Evolutionary conservation across 2,797 vertebrate genomes (phyloP).

Genomic region (Antrozous pallidus): DNA sequence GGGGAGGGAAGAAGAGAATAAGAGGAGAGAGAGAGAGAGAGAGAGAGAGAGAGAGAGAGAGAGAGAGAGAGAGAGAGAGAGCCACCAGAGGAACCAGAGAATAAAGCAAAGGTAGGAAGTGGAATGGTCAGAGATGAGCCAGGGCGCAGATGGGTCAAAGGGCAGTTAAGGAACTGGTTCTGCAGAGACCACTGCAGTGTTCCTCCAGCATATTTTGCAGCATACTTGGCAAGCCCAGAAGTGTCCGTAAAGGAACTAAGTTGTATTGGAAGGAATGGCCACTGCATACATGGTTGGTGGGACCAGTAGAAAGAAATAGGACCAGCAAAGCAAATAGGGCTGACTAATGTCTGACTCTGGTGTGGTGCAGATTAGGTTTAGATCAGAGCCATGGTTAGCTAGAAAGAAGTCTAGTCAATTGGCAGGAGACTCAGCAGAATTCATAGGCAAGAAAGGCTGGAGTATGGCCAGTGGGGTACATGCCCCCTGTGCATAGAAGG

Average conservation of each 20-base stretch:
- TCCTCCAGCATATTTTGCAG: not conserved
- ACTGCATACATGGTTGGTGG: not conserved
- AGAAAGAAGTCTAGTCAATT: not conserved
- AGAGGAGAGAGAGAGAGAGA: not conserved
- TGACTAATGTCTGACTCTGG: not conserved
- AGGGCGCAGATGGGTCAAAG: constrained; percentile 9
- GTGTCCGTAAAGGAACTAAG: constrained; percentile 46
- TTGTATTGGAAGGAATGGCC: not conserved
- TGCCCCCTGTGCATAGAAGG: not conserved
- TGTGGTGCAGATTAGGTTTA: not conserved
- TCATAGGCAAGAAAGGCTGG: not conserved
- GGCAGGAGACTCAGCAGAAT: not conserved
- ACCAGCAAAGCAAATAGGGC: not conserved
- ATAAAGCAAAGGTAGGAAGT: not conserved
- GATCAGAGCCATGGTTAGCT: not conserved
- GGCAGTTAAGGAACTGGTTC: not conserved
- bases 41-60: not conserved
- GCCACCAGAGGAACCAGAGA: not conserved
- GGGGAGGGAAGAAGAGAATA: not conserved
- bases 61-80: not conserved
- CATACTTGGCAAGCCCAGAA: constrained; percentile 20
- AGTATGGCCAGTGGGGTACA: too few relatives aligned
- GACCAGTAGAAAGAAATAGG: not conserved
- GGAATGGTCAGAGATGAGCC: constrained; percentile 3
- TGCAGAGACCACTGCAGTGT: constrained; percentile 29